These are phyloP conservation scores for Drosophila leontia DNA, from an alignment of 1,140 invertebrate species.

Conservation along the genomic window DNA sequence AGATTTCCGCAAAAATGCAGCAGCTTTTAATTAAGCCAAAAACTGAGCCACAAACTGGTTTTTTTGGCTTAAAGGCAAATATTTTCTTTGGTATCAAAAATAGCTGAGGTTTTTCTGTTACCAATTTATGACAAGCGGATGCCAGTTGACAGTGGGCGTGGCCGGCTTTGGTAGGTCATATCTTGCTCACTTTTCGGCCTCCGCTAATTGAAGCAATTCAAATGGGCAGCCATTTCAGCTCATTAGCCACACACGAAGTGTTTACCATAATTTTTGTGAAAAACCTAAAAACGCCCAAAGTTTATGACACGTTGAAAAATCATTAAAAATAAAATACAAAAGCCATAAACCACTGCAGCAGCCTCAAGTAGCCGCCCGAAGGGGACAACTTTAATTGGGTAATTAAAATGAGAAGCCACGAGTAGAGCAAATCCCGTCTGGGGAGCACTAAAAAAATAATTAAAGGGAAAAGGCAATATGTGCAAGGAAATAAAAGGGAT, in stretches of 20 bases:
- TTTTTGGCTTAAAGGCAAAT: constrained; percentile 39
- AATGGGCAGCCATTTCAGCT: constrained; percentile 49
- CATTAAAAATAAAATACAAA: constrained; percentile 43
- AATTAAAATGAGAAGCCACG: constrained; percentile 58
- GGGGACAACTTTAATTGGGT: constrained; percentile 64
- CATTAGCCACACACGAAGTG: constrained; percentile 74
- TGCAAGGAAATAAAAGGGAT: not conserved
- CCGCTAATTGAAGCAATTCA: constrained; percentile 78
- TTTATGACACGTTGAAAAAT: constrained; percentile 61
- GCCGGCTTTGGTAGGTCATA: constrained; percentile 39
- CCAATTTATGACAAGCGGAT: constrained; percentile 77
- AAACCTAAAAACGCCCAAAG: constrained; percentile 28
- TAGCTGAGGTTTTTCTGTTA: constrained; percentile 7
- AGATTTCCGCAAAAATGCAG: constrained; percentile 17
- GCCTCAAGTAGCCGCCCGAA: constrained; percentile 16
- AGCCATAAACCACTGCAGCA: constrained; percentile 26
- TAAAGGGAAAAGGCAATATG: constrained; percentile 2
- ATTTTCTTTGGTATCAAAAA: constrained; percentile 54
- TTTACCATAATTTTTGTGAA: constrained; percentile 22
- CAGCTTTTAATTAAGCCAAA: constrained; percentile 65
- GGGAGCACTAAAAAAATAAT: constrained; percentile 57
- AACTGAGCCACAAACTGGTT: constrained; percentile 50
- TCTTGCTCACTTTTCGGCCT: constrained; percentile 12
- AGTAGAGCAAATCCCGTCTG: constrained; percentile 29
- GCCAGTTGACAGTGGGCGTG: constrained; percentile 76